Evolutionary conservation across 2,113 vertebrate genomes (phyloP).

Genomic region (Sander vitreus): DNA sequence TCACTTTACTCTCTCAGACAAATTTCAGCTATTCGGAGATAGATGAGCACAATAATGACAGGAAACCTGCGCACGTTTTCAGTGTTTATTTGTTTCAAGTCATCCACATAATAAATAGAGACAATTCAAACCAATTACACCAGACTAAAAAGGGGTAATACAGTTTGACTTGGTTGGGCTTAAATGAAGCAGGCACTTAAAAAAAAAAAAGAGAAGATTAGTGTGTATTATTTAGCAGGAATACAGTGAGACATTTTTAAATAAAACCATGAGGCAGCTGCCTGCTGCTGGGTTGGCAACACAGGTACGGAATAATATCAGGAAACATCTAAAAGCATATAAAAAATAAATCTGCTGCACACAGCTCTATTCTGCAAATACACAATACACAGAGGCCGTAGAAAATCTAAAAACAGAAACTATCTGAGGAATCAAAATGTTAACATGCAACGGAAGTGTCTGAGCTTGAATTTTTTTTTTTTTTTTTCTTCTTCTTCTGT

Average conservation of each 20-base stretch:
- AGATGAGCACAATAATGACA: not conserved
- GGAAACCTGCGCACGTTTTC: conserved; percentile 59
- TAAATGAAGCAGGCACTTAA: conserved; percentile 72
- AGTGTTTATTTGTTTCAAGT: conserved; percentile 83
- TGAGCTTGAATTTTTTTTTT: conserved; percentile 14
- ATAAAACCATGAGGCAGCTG: conserved; percentile 53
- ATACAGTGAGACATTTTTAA: conserved; percentile 37
- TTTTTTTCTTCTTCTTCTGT: not conserved
- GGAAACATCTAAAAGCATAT: conserved; percentile 60
- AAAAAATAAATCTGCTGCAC: conserved; percentile 58
- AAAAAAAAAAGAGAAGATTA: conserved; percentile 49
- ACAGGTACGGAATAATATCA: conserved; percentile 35
- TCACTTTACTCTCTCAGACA: conserved; percentile 4
- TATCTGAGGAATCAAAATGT: conserved; percentile 52
- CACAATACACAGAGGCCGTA: conserved; percentile 33
- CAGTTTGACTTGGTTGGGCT: conserved; percentile 55
- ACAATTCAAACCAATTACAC: conserved; percentile 78
- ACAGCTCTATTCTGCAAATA: conserved; percentile 42
- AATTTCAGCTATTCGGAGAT: not conserved
- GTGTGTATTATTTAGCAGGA: conserved; percentile 58
- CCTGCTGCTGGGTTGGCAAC: conserved; percentile 44
- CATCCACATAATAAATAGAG: conserved; percentile 85
- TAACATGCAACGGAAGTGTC: conserved; percentile 57
- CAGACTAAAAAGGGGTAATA: conserved; percentile 64
- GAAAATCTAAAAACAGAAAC: conserved; percentile 19